Evolutionary conservation across 1,140 invertebrate genomes (phyloP).

Genomic region (Micrasema minimum): DNA sequence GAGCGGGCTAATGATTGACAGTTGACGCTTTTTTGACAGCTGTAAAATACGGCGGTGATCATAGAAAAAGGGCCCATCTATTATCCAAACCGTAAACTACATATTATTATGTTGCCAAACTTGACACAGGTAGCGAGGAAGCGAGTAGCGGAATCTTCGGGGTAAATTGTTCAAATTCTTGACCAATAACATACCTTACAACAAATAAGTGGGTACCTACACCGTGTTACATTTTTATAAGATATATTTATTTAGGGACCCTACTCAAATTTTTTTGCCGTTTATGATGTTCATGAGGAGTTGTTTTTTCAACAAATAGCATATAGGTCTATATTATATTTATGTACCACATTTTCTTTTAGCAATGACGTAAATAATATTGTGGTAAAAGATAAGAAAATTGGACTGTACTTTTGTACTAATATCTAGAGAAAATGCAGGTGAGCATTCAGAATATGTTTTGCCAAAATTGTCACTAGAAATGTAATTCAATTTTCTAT

Average conservation of each 20-base stretch:
- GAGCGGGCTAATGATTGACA: constrained; percentile 31
- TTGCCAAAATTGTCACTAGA: no score
- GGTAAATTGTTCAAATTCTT: constrained; percentile 40
- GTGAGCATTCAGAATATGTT: no score
- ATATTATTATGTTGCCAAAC: constrained; percentile 35
- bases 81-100: constrained; percentile 33
- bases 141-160: constrained; percentile 33
- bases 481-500: no score
- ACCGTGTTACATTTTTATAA: background rate
- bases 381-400: no score
- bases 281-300: no score
- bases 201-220: background rate
- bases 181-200: constrained; percentile 35
- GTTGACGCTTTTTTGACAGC: constrained; percentile 46
- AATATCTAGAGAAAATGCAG: no score
- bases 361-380: no score
- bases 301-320: no score
- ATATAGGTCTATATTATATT: no score
- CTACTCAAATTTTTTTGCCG: background rate
- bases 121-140: constrained; percentile 24
- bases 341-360: no score
- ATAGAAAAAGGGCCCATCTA: constrained; percentile 23
- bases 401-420: no score
- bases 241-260: constrained; percentile 18
- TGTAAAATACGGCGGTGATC: constrained; percentile 46